Evolutionary conservation across 2,888 invertebrate genomes (phyloP).

Genomic region (Formica aserva): DNA sequence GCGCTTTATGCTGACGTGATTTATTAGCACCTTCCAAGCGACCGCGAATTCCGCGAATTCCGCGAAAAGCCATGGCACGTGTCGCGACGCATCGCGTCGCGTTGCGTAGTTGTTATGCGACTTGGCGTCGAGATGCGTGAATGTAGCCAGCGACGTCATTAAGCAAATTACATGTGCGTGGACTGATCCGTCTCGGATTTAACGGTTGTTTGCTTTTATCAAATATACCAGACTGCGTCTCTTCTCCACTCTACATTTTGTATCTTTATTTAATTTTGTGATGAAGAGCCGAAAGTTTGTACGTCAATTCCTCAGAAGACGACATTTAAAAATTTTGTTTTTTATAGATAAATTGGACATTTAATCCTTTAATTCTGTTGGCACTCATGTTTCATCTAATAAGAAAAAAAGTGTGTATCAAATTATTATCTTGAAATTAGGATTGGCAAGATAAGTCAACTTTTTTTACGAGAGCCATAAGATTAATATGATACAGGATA

Average conservation of each 20-base stretch:
- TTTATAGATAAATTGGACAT: not conserved
- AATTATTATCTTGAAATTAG: slow-evolving; percentile 16
- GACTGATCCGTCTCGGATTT: slow-evolving; percentile 73
- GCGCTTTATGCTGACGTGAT: slow-evolving; percentile 33
- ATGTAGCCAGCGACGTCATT: slow-evolving; percentile 74
- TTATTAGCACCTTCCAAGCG: slow-evolving; percentile 71
- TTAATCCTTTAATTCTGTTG: slow-evolving; percentile 7
- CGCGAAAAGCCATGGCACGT: slow-evolving; percentile 60
- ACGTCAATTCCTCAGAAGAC: not conserved
- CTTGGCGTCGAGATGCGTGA: slow-evolving; percentile 65
- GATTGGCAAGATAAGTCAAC: not conserved
- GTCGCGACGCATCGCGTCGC: slow-evolving; percentile 25
- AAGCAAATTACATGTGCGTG: slow-evolving; percentile 75
- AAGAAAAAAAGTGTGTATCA: not conserved
- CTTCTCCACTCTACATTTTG: slow-evolving; percentile 39
- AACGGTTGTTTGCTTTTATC: slow-evolving; percentile 71
- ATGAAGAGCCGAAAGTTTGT: not conserved
- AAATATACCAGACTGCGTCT: slow-evolving; percentile 52
- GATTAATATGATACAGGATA: not conserved
- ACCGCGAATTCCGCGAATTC: slow-evolving; percentile 59
- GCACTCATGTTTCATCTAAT: not conserved
- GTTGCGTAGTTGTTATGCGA: slow-evolving; percentile 43
- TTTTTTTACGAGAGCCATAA: not conserved
- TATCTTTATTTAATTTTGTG: slow-evolving; percentile 8
- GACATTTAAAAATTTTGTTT: not conserved